Evolutionary conservation across 2,888 invertebrate genomes (phyloP).

Genomic region (Nezara viridula): DNA sequence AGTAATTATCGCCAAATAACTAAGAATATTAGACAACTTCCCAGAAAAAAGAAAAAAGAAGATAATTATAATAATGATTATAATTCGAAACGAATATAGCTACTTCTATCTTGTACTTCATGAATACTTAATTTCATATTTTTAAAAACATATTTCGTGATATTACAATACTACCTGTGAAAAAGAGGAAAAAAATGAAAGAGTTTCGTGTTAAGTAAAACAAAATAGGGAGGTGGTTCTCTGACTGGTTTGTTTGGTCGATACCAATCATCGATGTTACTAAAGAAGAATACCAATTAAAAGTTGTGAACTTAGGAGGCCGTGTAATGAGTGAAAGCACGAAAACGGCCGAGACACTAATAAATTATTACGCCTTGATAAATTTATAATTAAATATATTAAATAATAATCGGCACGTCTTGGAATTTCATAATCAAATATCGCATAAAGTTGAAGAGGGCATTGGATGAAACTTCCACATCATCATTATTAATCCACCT

Average conservation of each 20-base stretch:
- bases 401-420: not conserved
- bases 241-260: conserved; percentile 6
- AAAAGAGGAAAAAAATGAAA: not conserved
- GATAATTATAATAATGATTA: too few species aligned
- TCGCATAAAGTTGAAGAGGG: too few species aligned
- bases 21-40: too few species aligned
- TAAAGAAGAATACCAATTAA: conserved; percentile 44
- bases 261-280: conserved; percentile 38
- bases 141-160: too few species aligned
- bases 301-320: not conserved
- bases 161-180: not conserved
- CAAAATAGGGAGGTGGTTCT: not conserved
- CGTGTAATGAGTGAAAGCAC: not conserved
- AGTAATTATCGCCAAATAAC: too few species aligned
- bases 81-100: too few species aligned
- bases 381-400: not conserved
- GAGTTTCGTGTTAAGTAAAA: not conserved
- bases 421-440: not conserved
- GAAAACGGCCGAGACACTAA: not conserved
- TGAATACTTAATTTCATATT: too few species aligned
- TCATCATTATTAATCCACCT: too few species aligned
- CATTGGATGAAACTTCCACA: too few species aligned
- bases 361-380: not conserved
- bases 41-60: too few species aligned
- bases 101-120: too few species aligned